These are phyloP conservation scores for Spizella passerina DNA, from an alignment of 2,797 vertebrate species.

Conservation along the genomic window DNA sequence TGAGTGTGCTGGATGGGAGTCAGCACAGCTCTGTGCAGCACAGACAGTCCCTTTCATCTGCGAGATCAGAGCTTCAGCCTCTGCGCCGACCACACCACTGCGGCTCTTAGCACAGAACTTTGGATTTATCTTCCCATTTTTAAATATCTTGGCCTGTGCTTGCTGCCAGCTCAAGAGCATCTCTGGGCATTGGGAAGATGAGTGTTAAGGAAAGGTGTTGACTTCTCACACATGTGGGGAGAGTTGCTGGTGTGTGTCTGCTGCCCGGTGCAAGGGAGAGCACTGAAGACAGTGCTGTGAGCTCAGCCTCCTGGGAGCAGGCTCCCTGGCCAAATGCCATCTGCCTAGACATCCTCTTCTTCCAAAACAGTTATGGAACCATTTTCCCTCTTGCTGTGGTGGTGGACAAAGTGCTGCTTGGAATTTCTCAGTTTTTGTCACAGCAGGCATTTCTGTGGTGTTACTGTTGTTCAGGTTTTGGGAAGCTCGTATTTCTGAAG, in stretches of 20 bases:
- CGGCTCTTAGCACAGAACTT: background rate
- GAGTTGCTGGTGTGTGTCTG: background rate
- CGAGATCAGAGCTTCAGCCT: background rate
- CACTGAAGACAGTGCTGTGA: background rate
- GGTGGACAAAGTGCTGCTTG: background rate
- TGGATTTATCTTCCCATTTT: background rate
- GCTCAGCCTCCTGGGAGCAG: background rate
- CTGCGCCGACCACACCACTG: accelerated
- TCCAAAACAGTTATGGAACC: background rate
- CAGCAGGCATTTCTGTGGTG: background rate
- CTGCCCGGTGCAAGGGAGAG: accelerated
- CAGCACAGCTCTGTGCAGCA: background rate
- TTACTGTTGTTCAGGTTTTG: background rate
- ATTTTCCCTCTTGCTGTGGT: background rate
- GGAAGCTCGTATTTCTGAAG: background rate
- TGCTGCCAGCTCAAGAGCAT: background rate
- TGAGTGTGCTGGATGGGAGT: background rate
- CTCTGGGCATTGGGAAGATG: background rate
- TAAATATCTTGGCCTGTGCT: background rate
- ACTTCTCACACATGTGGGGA: accelerated
- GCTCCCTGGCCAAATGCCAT: background rate
- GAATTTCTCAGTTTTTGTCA: background rate
- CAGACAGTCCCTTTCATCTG: background rate
- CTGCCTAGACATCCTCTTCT: background rate
- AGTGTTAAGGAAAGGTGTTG: background rate